These are phyloP conservation scores for Sarcoramphus papa DNA, from an alignment of 2,797 vertebrate species.

Conservation along the genomic window DNA sequence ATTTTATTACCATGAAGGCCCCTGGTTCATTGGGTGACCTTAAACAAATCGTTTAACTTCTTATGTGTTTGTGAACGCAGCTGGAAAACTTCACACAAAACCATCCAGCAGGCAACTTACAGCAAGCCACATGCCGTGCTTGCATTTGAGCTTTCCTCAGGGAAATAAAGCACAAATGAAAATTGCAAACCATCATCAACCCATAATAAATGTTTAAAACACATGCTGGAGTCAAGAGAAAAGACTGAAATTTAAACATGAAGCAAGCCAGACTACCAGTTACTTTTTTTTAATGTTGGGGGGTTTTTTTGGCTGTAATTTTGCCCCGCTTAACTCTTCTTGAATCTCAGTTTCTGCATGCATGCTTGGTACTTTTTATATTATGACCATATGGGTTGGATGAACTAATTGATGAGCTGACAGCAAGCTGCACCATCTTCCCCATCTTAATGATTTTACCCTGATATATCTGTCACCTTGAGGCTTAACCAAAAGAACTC, in stretches of 20 bases:
- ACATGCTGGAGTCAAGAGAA: background rate
- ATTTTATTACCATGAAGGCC: background rate
- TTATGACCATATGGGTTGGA: background rate
- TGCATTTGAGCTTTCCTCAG: background rate
- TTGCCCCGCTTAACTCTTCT: background rate
- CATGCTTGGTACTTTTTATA: background rate
- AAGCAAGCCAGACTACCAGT: background rate
- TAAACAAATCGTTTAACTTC: background rate
- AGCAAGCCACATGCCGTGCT: background rate
- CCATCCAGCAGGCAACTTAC: background rate
- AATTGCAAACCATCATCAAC: background rate
- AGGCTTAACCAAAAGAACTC: background rate
- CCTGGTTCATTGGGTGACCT: background rate
- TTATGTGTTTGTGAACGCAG: background rate
- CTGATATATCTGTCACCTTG: background rate
- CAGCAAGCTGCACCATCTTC: background rate
- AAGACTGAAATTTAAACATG: background rate
- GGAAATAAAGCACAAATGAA: conserved; percentile 36
- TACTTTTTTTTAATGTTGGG: background rate
- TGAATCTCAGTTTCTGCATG: background rate
- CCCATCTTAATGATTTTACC: background rate
- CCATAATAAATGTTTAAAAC: background rate
- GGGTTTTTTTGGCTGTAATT: background rate
- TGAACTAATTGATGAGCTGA: background rate
- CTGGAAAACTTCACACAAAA: background rate